Conservation (phyloP, 2,113 vertebrate genomes). For the Oncorhynchus keta region DNA sequence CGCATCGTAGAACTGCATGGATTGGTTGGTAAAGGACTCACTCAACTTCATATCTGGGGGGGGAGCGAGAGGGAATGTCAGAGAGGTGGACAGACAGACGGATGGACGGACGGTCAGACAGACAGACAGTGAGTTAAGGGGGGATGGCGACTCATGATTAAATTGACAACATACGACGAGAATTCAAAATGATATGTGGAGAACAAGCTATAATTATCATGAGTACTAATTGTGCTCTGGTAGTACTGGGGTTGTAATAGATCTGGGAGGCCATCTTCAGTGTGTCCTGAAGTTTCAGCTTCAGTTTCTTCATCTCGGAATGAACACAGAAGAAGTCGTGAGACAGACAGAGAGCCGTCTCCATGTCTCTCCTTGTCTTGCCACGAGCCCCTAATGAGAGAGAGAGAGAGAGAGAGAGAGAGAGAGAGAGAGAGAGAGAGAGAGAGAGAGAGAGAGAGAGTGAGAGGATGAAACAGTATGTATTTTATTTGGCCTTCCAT, state of each 20-base stretch:
- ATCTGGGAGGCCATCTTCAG: constrained; percentile 68
- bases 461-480: neutral
- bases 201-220: too few relatives aligned
- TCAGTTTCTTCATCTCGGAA: constrained; percentile 57
- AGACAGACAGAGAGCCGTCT: constrained; percentile 57
- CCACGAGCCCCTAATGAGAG: constrained; percentile 56
- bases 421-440: too few relatives aligned
- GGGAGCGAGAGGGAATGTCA: neutral
- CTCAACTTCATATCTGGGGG: constrained; percentile 54
- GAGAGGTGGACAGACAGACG: neutral
- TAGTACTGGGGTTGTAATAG: constrained; percentile 62
- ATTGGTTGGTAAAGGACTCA: constrained; percentile 61
- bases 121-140: neutral
- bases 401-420: neutral
- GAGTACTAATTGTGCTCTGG: neutral
- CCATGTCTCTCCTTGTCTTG: constrained; percentile 52
- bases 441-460: too few relatives aligned
- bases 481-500: too few relatives aligned
- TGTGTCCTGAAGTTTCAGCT: constrained; percentile 37
- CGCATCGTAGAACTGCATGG: constrained; percentile 60
- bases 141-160: too few relatives aligned
- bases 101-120: too few relatives aligned
- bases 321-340: constrained; percentile 65
- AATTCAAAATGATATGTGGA: too few relatives aligned
- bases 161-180: too few relatives aligned